Evolutionary conservation across 2,113 vertebrate species (phyloP), one percentile per base, ranked within the genome.

Genomic region (Castor canadensis): DNA sequence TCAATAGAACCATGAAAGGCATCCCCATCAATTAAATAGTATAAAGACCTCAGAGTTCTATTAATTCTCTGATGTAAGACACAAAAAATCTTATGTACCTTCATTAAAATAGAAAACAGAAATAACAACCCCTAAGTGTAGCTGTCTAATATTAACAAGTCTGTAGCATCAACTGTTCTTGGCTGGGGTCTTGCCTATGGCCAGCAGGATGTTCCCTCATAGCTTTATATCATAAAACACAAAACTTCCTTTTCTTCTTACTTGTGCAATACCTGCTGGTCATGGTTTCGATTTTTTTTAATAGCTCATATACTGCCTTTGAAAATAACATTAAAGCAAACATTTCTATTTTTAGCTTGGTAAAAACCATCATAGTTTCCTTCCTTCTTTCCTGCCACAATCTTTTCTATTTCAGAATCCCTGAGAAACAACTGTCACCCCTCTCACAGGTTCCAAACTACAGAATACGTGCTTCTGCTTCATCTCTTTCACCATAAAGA

Each of bases 361-460:
- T 1, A n/a, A 85, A 93, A 93, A 24, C 30, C 66, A 76, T 60
- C 47, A 85, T 76, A 5, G 54, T 40, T 47, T 19, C 22, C 79
- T 83, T 56, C 1, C 13, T 86, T 66, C 5, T 71, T 47, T 67
- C 20, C 58, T 17, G 38, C 17, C 5, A 22, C 9, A 83, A 40
- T 12, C 8, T 93, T 35, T 79, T 82, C 4, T 84, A 26, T 88
- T 87, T 93, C 45, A 91, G 71, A 94, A 76, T 96, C 91, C 76
- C 35, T 40, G 17, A 73, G 54, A 72, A 95, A 72, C 77, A 11
- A 35, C 12, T 47, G 32, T 67, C 40, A 58, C 15, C 35, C 28
- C 38, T 75, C 43, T 77, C 38, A 67, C 8, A 80, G 10, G 15
- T 1, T 40, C 26, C 45, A 82, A 77, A 67, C 15, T 45, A 56